A percentile compares a stretch with the other conserved stretches of the same genome.
Evolutionary conservation across 1,140 invertebrate species (phyloP).

Genomic region (Temnothorax nylanderi): DNA sequence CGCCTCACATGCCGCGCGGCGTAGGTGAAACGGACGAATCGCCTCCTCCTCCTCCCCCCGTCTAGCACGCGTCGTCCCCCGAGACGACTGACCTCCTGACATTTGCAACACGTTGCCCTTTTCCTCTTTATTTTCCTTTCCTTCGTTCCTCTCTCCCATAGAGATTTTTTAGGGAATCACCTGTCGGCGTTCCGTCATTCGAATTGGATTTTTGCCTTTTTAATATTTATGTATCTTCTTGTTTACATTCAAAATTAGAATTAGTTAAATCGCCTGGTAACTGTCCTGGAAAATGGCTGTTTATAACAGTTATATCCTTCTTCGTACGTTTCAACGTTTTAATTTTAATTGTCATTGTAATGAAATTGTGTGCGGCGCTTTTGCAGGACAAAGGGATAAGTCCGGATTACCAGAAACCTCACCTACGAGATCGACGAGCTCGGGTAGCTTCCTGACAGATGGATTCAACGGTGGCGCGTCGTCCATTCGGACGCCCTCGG

Average conservation of each 20-base stretch:
- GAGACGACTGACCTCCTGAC: conserved; percentile 24
- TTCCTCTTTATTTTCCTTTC: neutral
- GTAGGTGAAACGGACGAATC: neutral
- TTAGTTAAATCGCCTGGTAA: neutral
- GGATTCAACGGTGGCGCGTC: conserved; percentile 21
- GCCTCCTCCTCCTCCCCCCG: neutral
- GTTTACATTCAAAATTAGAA: neutral
- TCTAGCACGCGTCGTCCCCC: neutral
- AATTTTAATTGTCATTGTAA: neutral
- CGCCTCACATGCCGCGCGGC: neutral
- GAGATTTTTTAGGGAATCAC: neutral
- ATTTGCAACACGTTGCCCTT: neutral
- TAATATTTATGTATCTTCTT: neutral
- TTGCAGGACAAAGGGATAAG: conserved; percentile 78
- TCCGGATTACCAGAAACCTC: conserved; percentile 72
- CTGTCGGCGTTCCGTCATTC: neutral
- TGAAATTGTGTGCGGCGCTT: neutral
- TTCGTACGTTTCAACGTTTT: neutral
- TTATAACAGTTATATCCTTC: neutral
- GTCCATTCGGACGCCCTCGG: conserved; percentile 61
- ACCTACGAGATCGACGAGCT: conserved; percentile 69
- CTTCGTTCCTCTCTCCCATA: neutral
- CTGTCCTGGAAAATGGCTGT: neutral
- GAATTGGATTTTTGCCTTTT: neutral
- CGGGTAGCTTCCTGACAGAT: conserved; percentile 64